Evolutionary conservation across 2,888 invertebrate genomes (phyloP), one percentile per base, ranked within the genome.

Genomic region (Eupithecia pulchellata): DNA sequence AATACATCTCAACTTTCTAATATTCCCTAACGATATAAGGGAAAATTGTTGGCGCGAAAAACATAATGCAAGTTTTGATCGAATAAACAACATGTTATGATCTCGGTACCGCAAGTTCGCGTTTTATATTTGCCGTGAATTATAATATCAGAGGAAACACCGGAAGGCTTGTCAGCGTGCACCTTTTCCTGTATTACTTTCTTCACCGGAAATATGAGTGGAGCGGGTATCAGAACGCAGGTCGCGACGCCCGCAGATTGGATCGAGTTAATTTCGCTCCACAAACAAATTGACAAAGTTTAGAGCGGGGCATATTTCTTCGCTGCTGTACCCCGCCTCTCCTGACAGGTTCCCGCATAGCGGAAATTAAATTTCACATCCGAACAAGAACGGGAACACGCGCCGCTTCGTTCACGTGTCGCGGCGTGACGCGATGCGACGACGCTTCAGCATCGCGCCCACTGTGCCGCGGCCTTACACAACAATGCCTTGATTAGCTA

Each of bases 241-340:
- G 89, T 90, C 90, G 90, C 83, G 82, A 78, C 80, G 87, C 89
- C 89, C 91, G 87, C 92, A 93, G 94, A 93, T 93, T 92, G 92
- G 93, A 93, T 93, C 93, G 92, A 94, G 94, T 93, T 94, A 94
- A 94, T 94, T 93, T 94, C 91, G 88, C 92, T 92, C 92, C 91
- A 93, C 93, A 94, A 94, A 94, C 93, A 94, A 93, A 94, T 94
- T 94, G 94, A 93, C 93, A 94, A 94, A 94, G 93, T 94, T 94
- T 92, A 92, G 89, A 93, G 90, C 92, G 92, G 90, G 89, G 92
- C 92, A 93, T 93, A 94, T 93, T 93, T 94, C 93, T 94, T 93
- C 91, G 86, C 88, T 80, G 78, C 79, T 76, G 74, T 72, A 75
- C 84, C 82, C 83, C 78, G 83, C 79, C 81, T 66, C 84, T 81